Evolutionary conservation across 2,888 invertebrate species (phyloP), one percentile per base, ranked within the genome.

Genomic region (Epistrophe eligans): DNA sequence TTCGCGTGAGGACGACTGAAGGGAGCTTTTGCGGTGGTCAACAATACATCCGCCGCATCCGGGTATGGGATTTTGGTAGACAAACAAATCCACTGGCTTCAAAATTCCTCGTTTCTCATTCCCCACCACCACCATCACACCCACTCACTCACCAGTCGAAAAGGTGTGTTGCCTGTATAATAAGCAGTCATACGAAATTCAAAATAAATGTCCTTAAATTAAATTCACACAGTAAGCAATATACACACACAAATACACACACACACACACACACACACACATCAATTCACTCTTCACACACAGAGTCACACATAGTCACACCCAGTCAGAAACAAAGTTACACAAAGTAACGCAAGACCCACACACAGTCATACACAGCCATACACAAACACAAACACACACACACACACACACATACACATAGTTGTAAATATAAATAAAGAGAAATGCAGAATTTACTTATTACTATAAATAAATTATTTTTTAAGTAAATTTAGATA

Each of bases 1-100:
- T 82, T 95, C 95, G 15, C 94, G 95, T 52, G 96, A 96, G 93
- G 96, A 96, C 83, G 97, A 97, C 95, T 97, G 96, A 96, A 95
- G 87, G 38, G 87, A 87, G 38, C 79, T 87, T 79, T 24, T 87
- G 87, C 87, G 87, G 87, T 87, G 87, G 87, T 79, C 87, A 52
- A 76, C 74, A 66, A 71, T 87, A 66, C 87, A 87, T 87, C 87
- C 87, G 87, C 87, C 87, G 87, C 87, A 83, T 67, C 87, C 87
- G 58, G 71, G 83, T 74, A 82, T 87, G 79, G 87, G 87, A 79
- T 87, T 83, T 58, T 87, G 87, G 87, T 87, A 87, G 50, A 60
- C 24, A 28, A 32, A 67, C n/a, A 7, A 10, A 9, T 24, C 40
- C 40, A 24, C 17, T 24, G 2, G 15, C 43, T 24, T 43, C 38